Conservation (phyloP, 2,113 vertebrate genomes). For the Colistium nudipinnis region DNA sequence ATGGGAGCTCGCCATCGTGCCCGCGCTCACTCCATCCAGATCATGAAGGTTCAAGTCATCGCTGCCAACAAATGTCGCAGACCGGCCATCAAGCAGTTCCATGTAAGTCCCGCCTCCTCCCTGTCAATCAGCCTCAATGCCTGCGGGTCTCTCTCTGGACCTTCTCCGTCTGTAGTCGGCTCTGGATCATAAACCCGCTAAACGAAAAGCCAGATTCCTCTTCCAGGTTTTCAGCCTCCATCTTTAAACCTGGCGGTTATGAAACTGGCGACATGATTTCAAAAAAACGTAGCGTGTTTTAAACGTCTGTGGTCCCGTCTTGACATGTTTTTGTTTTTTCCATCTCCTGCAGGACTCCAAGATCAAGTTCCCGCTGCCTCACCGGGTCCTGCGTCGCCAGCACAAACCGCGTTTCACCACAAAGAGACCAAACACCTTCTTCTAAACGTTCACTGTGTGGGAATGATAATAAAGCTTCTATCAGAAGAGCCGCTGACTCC, state of each 20-base stretch:
- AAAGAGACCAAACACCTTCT: slow-evolving; percentile 99
- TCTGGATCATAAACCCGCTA: slow-evolving; percentile 58
- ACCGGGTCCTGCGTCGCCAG: slow-evolving; percentile 94
- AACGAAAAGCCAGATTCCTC: slow-evolving; percentile 69
- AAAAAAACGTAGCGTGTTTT: background rate
- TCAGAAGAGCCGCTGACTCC: background rate
- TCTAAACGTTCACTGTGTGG: slow-evolving; percentile 79
- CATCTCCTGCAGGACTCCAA: slow-evolving; percentile 89
- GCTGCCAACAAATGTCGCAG: slow-evolving; percentile 95
- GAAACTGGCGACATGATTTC: slow-evolving; percentile 62
- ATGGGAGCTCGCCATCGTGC: slow-evolving; percentile 97
- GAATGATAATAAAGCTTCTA: slow-evolving; percentile 79
- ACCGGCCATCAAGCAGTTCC: slow-evolving; percentile 98
- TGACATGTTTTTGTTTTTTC: background rate
- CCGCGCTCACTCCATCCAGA: slow-evolving; percentile 95
- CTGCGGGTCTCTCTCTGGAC: slow-evolving; percentile 69
- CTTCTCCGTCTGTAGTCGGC: slow-evolving; percentile 28
- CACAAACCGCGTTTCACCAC: slow-evolving; percentile 99
- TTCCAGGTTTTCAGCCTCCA: slow-evolving; percentile 68
- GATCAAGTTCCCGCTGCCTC: slow-evolving; percentile 98
- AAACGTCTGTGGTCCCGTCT: background rate
- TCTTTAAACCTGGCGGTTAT: slow-evolving; percentile 66
- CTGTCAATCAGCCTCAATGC: background rate
- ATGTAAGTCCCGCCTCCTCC: slow-evolving; percentile 83
- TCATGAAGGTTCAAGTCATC: slow-evolving; percentile 98